Evolutionary conservation across 2,888 invertebrate species (phyloP), one percentile per base, ranked within the genome.

Genomic region (Plagodis pulveraria): DNA sequence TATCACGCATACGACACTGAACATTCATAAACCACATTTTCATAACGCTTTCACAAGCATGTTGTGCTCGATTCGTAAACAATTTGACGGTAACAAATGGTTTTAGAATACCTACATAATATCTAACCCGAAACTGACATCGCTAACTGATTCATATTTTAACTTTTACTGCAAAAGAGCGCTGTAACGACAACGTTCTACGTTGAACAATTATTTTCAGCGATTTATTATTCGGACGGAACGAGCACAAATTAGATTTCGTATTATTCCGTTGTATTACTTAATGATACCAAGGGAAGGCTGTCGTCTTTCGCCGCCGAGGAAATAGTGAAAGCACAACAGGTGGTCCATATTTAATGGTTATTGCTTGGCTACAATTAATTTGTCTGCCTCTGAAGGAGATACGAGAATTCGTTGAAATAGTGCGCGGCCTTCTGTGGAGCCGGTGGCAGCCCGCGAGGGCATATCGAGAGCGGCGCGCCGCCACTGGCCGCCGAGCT

Each of bases 291-390:
- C 52, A 41, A 58, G 55, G 56, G 52, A 55, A 63, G 66, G 58
- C 59, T 36, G 36, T 9, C 36, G 36, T 9, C 56, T 5, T 10
- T 38, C 41, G 41, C 41, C 53, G 56, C 54, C 45, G 58, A 54
- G 55, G 62, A 57, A 69, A 68, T 66, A 70, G 56, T 63, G 58
- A 45, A 44, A 60, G 68, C 62, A 73, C 84, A 84, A 89, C 87
- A 88, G 83, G 86, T 86, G 80, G 83, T 77, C 74, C 68, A 86
- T 86, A 84, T 86, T 84, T 84, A 84, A 83, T 78, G 78, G 80
- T 82, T 79, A 83, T 79, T 79, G 77, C 77, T 77, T 71, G 77
- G 74, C 72, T 78, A 78, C 81, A 80, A 83, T 86, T 86, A 86
- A 86, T 87, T 86, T 86, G 77, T 83, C 76, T 73, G 72, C 67